Conservation (phyloP, 2,113 vertebrate species). For the human region GRCh38 chr6:41279501-41280000, state of each 20-base stretch:
- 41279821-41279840: too few species aligned
- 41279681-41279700: neutral
- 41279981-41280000: neutral
- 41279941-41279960: neutral
- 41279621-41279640: neutral
- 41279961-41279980: neutral
- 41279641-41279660: neutral
- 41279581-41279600: neutral
- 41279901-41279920: neutral
- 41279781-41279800: neutral
- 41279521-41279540: neutral
- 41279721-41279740: neutral
- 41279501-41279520: neutral
- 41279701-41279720: too few species aligned
- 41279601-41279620: neutral
- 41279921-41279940: neutral
- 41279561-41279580: neutral
- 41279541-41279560: neutral
- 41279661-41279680: neutral
- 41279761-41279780: fast-evolving
- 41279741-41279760: neutral
- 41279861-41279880: neutral
- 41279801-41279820: neutral
- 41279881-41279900: neutral
- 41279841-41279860: neutral